Evolutionary conservation across 2,113 vertebrate species (phyloP).

Genomic region (Periophthalmus modestus): DNA sequence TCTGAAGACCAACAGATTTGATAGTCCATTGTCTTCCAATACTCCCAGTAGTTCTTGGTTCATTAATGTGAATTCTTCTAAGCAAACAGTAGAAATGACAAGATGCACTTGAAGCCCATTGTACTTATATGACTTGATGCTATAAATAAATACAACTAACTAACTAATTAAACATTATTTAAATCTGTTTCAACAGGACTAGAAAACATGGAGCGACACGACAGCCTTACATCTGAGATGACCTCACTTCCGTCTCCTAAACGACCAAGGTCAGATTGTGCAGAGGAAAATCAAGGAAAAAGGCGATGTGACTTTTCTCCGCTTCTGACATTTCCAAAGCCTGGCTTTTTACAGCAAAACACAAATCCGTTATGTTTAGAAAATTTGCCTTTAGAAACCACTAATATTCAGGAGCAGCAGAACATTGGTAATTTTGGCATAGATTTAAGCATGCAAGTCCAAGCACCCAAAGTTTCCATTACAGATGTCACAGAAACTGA

Average conservation of each 20-base stretch:
- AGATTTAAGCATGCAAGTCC: slow-evolving; percentile 3
- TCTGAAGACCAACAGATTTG: no score
- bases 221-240: slow-evolving; percentile 11
- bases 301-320: slow-evolving; percentile 24
- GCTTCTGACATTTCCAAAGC: slow-evolving; percentile 28
- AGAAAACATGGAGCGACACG: slow-evolving; percentile 49
- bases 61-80: no score
- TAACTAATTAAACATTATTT: background rate
- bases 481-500: slow-evolving; percentile 34
- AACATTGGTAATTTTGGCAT: slow-evolving; percentile 4
- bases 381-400: slow-evolving; percentile 10
- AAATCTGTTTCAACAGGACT: background rate
- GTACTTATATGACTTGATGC: background rate
- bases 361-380: background rate
- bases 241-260: slow-evolving; percentile 39
- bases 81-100: background rate
- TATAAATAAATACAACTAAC: background rate
- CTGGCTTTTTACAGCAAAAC: slow-evolving; percentile 1
- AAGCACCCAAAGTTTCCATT: slow-evolving; percentile 17
- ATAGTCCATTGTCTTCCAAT: no score
- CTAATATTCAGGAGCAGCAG: slow-evolving; percentile 14
- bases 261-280: slow-evolving; percentile 41
- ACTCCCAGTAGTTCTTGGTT: no score
- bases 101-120: background rate
- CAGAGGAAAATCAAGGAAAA: slow-evolving; percentile 10